Conservation (phyloP, 2,113 vertebrate species). For the Cervus canadensis region DNA sequence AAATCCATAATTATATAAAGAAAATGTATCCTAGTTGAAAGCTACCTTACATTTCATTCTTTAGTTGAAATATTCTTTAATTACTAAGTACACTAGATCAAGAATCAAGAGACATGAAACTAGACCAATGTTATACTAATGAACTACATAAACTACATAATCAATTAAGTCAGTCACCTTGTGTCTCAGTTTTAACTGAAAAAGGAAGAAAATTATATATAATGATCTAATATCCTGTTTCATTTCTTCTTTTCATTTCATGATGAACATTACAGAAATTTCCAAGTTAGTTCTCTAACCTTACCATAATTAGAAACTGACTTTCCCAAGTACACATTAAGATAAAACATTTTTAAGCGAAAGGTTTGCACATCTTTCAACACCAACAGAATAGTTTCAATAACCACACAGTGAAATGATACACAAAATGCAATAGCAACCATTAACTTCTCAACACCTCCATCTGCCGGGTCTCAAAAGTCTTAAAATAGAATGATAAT, state of each 20-base stretch:
- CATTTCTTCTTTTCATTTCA: neutral
- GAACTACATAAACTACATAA: neutral
- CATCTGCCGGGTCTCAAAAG: neutral
- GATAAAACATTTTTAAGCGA: conserved; percentile 13
- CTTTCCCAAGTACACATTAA: neutral
- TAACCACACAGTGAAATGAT: neutral
- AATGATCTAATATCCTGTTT: neutral
- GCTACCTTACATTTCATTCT: neutral
- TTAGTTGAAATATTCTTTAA: neutral
- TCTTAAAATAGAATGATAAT: neutral
- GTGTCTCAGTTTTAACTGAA: neutral
- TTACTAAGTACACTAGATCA: neutral
- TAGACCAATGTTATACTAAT: neutral
- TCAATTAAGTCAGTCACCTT: neutral
- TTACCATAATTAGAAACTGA: conserved; percentile 18
- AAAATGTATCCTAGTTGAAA: neutral
- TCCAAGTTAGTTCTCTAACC: neutral
- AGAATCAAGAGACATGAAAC: neutral
- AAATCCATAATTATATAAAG: neutral
- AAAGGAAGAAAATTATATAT: neutral
- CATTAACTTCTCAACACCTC: neutral
- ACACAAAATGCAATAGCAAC: neutral
- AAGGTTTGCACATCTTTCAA: neutral
- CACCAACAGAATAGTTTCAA: neutral
- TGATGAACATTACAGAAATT: conserved; percentile 14